Conservation (phyloP, 2,888 invertebrate genomes). For the Anaspis maculata region DNA sequence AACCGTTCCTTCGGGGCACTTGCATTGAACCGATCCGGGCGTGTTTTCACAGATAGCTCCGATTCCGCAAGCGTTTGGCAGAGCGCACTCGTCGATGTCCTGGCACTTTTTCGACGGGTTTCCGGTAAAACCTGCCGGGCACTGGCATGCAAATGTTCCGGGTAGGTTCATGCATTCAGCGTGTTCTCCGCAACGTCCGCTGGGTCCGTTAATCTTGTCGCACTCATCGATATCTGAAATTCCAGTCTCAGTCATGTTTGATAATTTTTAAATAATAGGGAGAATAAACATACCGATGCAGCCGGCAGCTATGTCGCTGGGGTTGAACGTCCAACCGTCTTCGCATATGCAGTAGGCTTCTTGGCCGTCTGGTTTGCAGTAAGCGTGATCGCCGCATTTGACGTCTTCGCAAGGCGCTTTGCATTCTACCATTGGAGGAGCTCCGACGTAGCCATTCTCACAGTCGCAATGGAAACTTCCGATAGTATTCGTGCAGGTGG, state of each 20-base stretch:
- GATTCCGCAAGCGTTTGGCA: slow-evolving; percentile 63
- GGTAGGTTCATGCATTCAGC: slow-evolving; percentile 72
- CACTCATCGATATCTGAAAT: slow-evolving; percentile 81
- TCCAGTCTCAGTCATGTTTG: no score
- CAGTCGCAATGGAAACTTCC: slow-evolving; percentile 80
- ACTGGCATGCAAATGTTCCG: slow-evolving; percentile 73
- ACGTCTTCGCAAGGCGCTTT: slow-evolving; percentile 90
- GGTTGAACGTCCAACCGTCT: slow-evolving; percentile 89
- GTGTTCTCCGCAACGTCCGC: slow-evolving; percentile 76
- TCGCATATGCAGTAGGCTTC: slow-evolving; percentile 90
- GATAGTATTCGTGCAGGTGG: slow-evolving; percentile 69
- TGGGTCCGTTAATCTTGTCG: slow-evolving; percentile 65
- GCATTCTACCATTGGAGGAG: slow-evolving; percentile 70
- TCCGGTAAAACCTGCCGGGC: slow-evolving; percentile 78
- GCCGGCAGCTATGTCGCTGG: slow-evolving; percentile 79
- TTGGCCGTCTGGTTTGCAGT: slow-evolving; percentile 78
- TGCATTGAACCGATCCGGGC: slow-evolving; percentile 69
- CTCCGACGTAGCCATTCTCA: slow-evolving; percentile 70
- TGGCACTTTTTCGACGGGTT: slow-evolving; percentile 73
- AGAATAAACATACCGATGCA: slow-evolving; percentile 54
- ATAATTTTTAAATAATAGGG: slow-evolving; percentile 2
- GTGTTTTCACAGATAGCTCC: slow-evolving; percentile 75
- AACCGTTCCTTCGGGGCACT: slow-evolving; percentile 72
- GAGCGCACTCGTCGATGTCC: slow-evolving; percentile 77
- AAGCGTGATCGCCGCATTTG: slow-evolving; percentile 80